phyloP scores from a whole-genome alignment of 2,113 vertebrate genomes.

The Pavo muticus region DNA sequence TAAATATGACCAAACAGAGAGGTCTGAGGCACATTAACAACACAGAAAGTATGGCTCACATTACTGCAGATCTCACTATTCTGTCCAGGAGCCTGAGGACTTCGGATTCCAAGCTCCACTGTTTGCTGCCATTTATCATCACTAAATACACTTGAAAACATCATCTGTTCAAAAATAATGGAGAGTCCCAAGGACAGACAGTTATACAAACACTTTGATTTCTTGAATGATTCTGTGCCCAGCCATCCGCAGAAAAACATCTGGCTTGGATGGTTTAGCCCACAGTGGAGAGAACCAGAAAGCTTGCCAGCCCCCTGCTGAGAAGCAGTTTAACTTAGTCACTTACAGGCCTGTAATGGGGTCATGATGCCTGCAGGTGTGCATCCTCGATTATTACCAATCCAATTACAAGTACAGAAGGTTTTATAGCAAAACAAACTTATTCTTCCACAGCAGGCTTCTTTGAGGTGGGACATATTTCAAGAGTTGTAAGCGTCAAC shows the following conservation, averaged over 20 bases:
- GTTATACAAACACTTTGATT: slow-evolving; percentile 32
- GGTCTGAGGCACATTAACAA: background rate
- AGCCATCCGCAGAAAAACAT: slow-evolving; percentile 29
- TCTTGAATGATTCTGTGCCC: background rate
- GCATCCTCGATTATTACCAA: slow-evolving; percentile 15
- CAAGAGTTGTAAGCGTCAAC: background rate
- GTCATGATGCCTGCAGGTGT: slow-evolving; percentile 14
- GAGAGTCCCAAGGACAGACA: slow-evolving; percentile 17
- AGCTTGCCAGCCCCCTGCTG: background rate
- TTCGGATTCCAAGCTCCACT: background rate
- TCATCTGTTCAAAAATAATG: slow-evolving; percentile 39
- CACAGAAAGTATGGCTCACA: background rate
- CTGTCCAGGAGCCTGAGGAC: background rate
- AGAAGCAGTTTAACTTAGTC: slow-evolving; percentile 22
- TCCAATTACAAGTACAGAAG: background rate
- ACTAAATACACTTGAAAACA: slow-evolving; percentile 8
- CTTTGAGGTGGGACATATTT: background rate
- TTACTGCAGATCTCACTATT: background rate
- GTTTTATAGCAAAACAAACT: background rate
- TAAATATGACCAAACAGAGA: background rate
- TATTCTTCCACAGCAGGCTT: background rate
- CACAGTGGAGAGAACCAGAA: background rate
- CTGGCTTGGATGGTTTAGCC: background rate
- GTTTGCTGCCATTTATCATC: background rate
- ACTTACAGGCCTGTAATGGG: background rate